phyloP scores from a whole-genome alignment of 2,888 invertebrate species.

The Portevinia maculata region DNA sequence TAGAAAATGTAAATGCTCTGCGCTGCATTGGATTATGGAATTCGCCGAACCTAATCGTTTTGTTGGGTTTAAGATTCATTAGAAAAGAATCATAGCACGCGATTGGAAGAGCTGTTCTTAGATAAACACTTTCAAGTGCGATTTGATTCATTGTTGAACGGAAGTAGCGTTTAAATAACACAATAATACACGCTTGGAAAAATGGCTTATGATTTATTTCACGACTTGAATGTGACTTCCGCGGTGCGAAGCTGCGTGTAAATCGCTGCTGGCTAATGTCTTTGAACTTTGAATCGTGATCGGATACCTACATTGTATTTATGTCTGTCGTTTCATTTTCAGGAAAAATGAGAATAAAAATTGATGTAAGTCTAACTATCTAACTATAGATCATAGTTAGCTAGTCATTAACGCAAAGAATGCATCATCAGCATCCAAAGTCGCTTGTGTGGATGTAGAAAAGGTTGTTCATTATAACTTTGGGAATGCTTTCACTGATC shows the following conservation, averaged over 20 bases:
- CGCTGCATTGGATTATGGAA: constrained; percentile 13
- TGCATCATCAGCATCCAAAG: no score
- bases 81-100: constrained; percentile 1
- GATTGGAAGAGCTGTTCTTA: not conserved
- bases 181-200: constrained; percentile 30
- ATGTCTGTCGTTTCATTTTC: no score
- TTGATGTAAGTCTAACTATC: no score
- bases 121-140: not conserved
- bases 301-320: not conserved
- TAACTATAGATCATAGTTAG: constrained; percentile 28
- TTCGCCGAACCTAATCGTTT: constrained; percentile 20
- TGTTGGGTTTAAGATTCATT: constrained; percentile 6
- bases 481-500: constrained; percentile 30
- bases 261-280: constrained; percentile 4
- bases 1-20: constrained; percentile 24
- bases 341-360: no score
- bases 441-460: not conserved
- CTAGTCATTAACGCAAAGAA: not conserved
- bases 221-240: constrained; percentile 29
- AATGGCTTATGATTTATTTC: constrained; percentile 39
- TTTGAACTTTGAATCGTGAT: constrained; percentile 28
- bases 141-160: constrained; percentile 28
- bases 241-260: constrained; percentile 28
- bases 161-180: constrained; percentile 36
- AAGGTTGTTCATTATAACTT: constrained; percentile 30